These are phyloP conservation scores for Monomorium pharaonis DNA, from an alignment of 1,140 invertebrate genomes.

Conservation along the genomic window DNA sequence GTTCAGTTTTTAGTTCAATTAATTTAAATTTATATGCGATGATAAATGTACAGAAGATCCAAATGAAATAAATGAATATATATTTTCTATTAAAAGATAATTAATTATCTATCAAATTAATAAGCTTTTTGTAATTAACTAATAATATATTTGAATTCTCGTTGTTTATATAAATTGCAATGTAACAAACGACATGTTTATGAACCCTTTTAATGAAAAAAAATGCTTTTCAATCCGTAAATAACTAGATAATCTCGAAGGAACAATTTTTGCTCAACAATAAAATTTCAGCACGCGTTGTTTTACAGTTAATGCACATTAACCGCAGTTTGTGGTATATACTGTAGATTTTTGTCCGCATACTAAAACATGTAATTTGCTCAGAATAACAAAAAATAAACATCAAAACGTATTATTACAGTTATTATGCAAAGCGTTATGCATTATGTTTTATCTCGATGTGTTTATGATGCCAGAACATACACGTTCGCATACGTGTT, in stretches of 20 bases:
- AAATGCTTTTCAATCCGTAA: not conserved
- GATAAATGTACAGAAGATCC: not conserved
- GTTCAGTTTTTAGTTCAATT: not conserved
- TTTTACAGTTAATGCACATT: constrained; percentile 43
- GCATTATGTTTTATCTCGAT: constrained; percentile 31
- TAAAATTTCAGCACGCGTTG: constrained; percentile 28
- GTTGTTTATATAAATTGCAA: not conserved
- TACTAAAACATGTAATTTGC: constrained; percentile 25
- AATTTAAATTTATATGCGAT: not conserved
- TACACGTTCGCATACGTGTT: not conserved
- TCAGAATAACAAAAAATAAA: not conserved
- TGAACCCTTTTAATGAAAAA: not conserved
- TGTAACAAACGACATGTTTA: not conserved
- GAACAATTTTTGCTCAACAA: constrained; percentile 7
- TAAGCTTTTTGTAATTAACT: not conserved
- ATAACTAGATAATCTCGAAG: constrained; percentile 15
- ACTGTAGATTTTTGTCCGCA: constrained; percentile 12
- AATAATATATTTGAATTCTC: not conserved
- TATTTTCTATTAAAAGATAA: constrained; percentile 8
- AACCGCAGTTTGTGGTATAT: constrained; percentile 18
- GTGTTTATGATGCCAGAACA: constrained; percentile 29
- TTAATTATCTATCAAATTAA: not conserved
- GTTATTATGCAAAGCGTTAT: constrained; percentile 21
- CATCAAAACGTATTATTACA: constrained; percentile 22
- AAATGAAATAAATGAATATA: not conserved